A percentile compares a stretch with the other conserved stretches of the same genome.
phyloP scores from a whole-genome alignment of 2,888 invertebrate species.

The Gymnoscelis rufifasciata region DNA sequence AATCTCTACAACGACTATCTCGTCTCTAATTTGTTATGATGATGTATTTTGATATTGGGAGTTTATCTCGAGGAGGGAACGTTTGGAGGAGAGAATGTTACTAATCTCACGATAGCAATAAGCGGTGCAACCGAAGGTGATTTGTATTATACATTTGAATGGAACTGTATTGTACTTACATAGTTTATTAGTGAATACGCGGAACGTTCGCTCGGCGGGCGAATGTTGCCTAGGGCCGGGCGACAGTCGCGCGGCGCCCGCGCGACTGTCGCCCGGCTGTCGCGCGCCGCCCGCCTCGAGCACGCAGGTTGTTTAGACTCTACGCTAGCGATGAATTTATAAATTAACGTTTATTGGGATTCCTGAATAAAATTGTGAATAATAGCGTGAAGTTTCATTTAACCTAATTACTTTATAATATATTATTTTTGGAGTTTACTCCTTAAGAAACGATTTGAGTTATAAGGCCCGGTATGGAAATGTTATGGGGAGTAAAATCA shows the following conservation, averaged over 20 bases:
- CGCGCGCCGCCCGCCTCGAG: slow-evolving; percentile 14
- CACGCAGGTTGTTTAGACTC: slow-evolving; percentile 64
- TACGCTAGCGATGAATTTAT: slow-evolving; percentile 69
- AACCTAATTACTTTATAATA: not conserved
- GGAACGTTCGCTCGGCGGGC: slow-evolving; percentile 16
- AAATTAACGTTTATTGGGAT: slow-evolving; percentile 62
- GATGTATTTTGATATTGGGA: slow-evolving; percentile 62
- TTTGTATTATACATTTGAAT: slow-evolving; percentile 36
- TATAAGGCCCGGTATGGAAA: too few species aligned
- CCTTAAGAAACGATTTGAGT: too few species aligned
- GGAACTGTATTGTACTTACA: slow-evolving; percentile 34
- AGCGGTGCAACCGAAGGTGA: slow-evolving; percentile 58
- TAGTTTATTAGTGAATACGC: slow-evolving; percentile 38
- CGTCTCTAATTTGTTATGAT: slow-evolving; percentile 55
- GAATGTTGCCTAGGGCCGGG: slow-evolving; percentile 2
- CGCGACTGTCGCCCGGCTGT: not conserved
- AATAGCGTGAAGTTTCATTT: slow-evolving; percentile 36
- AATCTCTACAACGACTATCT: slow-evolving; percentile 59
- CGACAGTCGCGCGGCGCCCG: not conserved
- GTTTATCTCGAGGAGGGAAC: slow-evolving; percentile 46
- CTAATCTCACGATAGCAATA: slow-evolving; percentile 51
- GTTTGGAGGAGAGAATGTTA: slow-evolving; percentile 21
- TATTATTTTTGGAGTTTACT: too few species aligned
- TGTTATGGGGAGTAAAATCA: too few species aligned
- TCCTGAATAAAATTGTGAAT: slow-evolving; percentile 62